A percentile compares a stretch with the other conserved stretches of the same genome.
These are phyloP conservation scores for Panthera leo DNA, from an alignment of 2,113 vertebrate genomes.

Conservation along the genomic window DNA sequence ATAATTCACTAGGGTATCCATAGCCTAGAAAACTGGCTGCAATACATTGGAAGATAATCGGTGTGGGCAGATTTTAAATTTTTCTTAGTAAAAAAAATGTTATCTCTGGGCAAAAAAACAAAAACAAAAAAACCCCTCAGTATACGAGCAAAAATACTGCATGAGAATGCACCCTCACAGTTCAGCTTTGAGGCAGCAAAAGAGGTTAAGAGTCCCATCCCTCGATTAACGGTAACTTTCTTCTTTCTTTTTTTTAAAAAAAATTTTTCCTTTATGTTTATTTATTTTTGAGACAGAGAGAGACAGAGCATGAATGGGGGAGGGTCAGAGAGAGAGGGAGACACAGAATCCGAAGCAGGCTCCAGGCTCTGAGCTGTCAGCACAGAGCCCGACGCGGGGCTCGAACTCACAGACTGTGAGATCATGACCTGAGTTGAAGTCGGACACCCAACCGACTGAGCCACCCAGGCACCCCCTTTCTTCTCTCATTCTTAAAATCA, in stretches of 20 bases:
- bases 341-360: too few species aligned
- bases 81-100: not conserved
- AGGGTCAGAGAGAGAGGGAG: too few species aligned
- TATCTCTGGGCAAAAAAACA: not conserved
- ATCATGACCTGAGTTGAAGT: too few species aligned
- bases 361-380: too few species aligned
- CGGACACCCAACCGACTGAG: too few species aligned
- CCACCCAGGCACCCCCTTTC: not conserved
- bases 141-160: conserved; percentile 4
- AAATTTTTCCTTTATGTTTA: too few species aligned
- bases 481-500: conserved; percentile 63
- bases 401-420: too few species aligned
- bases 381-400: too few species aligned
- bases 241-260: not conserved
- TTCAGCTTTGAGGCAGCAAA: not conserved
- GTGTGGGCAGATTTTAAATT: not conserved
- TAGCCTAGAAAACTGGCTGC: not conserved
- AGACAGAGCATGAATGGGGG: too few species aligned
- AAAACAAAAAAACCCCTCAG: too few species aligned
- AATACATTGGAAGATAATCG: not conserved
- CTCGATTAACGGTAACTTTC: not conserved
- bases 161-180: not conserved
- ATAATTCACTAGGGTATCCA: not conserved
- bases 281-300: too few species aligned
- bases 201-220: conserved; percentile 49